Evolutionary conservation across 2,888 invertebrate species (phyloP).

Genomic region (Drosophila pseudotalamancana): DNA sequence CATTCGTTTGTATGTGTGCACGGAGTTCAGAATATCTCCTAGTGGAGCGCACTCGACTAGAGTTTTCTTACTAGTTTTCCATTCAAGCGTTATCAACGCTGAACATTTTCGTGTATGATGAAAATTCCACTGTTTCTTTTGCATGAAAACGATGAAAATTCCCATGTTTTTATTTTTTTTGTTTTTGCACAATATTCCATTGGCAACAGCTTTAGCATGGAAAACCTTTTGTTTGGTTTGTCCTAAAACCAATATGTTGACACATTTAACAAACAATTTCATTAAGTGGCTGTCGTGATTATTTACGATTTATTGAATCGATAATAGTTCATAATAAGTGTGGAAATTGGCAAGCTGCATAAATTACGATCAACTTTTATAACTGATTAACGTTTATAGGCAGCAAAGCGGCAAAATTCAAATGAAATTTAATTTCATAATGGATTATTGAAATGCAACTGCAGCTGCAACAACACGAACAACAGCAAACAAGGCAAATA

Average conservation of each 20-base stretch:
- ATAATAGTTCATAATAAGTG: slow-evolving; percentile 5
- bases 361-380: slow-evolving; percentile 32
- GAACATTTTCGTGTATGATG: no score
- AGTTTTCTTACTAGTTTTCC: no score
- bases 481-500: slow-evolving; percentile 28
- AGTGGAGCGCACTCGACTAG: no score
- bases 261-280: slow-evolving; percentile 8
- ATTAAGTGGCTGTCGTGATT: not conserved
- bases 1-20: no score
- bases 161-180: no score
- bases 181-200: not conserved
- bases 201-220: no score
- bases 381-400: slow-evolving; percentile 31
- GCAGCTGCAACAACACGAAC: slow-evolving; percentile 10
- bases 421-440: slow-evolving; percentile 52
- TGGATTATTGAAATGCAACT: slow-evolving; percentile 46
- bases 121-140: no score
- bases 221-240: not conserved
- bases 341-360: slow-evolving; percentile 12
- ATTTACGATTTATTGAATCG: slow-evolving; percentile 6
- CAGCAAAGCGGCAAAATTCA: slow-evolving; percentile 31
- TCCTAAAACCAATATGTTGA: not conserved
- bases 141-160: no score
- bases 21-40: no score
- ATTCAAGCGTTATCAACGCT: no score